Conservation (phyloP, 2,113 vertebrate genomes). For the Mirounga angustirostris region DNA sequence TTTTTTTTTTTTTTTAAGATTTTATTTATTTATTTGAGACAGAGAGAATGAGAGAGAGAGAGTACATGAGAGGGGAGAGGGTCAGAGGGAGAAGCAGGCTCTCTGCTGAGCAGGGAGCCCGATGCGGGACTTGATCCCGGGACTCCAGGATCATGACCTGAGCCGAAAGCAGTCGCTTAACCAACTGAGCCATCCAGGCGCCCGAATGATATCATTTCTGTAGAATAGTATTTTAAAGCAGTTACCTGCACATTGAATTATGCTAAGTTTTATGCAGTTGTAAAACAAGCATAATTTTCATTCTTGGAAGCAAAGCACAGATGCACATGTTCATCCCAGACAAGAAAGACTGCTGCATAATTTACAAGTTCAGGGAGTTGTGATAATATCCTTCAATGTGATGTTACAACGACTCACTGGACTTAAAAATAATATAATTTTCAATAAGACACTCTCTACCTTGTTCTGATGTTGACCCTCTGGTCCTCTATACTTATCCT, state of each 20-base stretch:
- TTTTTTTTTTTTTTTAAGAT: background rate
- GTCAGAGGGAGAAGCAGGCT: too few species aligned
- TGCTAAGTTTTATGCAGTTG: background rate
- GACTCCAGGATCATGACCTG: too few species aligned
- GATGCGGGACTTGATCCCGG: too few species aligned
- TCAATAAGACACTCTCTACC: background rate
- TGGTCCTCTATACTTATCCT: background rate
- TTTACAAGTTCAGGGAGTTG: constrained; percentile 17
- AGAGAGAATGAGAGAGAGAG: too few species aligned
- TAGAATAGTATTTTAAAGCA: constrained; percentile 37
- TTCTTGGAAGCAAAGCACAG: constrained; percentile 37
- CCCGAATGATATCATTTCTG: constrained; percentile 10
- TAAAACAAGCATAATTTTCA: constrained; percentile 28
- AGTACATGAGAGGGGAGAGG: too few species aligned
- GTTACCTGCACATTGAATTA: background rate
- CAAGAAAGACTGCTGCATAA: background rate
- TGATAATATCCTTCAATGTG: background rate
- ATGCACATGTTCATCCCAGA: background rate
- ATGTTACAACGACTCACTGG: background rate
- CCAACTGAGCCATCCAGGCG: too few species aligned
- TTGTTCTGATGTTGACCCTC: background rate
- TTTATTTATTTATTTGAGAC: too few species aligned
- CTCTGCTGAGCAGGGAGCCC: too few species aligned
- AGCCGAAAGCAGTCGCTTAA: too few species aligned
- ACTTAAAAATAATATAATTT: constrained; percentile 28